phyloP scores from a whole-genome alignment of 2,113 vertebrate genomes.

The Corydoras sp. region DNA sequence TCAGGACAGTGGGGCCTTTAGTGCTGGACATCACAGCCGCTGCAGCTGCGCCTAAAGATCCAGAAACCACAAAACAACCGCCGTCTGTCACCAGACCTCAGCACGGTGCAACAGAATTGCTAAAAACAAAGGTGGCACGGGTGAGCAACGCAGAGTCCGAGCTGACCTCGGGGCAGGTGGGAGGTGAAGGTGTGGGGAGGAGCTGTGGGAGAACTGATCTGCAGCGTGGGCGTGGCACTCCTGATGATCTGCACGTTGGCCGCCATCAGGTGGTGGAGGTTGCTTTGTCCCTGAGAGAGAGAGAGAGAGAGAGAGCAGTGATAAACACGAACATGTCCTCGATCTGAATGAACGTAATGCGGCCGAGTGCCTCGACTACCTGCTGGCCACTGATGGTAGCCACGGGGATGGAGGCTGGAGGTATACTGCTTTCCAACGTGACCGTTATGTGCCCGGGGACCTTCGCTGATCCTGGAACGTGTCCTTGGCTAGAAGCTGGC shows the following conservation, averaged over 20 bases:
- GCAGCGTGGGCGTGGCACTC: constrained; percentile 78
- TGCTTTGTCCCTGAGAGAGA: constrained; percentile 82
- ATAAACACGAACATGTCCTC: not conserved
- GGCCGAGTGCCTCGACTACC: constrained; percentile 57
- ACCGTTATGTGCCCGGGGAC: constrained; percentile 89
- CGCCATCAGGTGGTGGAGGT: constrained; percentile 89
- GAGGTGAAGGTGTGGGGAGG: constrained; percentile 71
- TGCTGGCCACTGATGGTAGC: constrained; percentile 97
- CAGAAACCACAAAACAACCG: no score
- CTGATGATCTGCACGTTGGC: constrained; percentile 91
- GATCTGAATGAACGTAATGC: no score
- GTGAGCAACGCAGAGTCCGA: no score
- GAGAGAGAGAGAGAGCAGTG: not conserved
- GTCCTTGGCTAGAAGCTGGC: constrained; percentile 77
- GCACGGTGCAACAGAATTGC: no score
- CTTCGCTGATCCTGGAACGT: constrained; percentile 80
- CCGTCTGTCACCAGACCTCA: no score
- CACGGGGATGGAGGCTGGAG: constrained; percentile 90
- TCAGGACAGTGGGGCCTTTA: constrained; percentile 87
- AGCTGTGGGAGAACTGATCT: constrained; percentile 73
- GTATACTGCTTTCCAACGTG: constrained; percentile 85
- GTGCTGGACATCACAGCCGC: constrained; percentile 96
- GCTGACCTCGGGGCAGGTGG: constrained; percentile 88
- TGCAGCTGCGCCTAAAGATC: constrained; percentile 79
- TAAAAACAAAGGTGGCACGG: no score